These are phyloP conservation scores for Nannoperca obscura DNA, from an alignment of 2,797 vertebrate species.

Conservation along the genomic window DNA sequence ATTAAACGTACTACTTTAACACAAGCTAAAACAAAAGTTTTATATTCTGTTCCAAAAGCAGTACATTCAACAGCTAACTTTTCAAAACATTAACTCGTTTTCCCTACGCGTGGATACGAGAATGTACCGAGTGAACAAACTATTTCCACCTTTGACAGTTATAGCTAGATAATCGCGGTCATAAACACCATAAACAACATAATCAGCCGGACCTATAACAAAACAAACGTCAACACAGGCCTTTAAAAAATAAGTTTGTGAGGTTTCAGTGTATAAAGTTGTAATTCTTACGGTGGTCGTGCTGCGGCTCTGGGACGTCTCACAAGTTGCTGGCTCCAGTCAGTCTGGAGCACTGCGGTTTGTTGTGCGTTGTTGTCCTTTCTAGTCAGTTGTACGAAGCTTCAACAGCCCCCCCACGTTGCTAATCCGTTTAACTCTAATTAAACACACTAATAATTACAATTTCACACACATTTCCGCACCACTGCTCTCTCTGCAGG, in stretches of 20 bases:
- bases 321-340: constrained; percentile 84
- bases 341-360: constrained; percentile 79
- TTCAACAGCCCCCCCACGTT: constrained; percentile 17
- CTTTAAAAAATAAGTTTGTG: background rate
- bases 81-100: background rate
- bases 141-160: constrained; percentile 13
- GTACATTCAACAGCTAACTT: rapidly evolving
- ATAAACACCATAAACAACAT: rapidly evolving
- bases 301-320: constrained; percentile 83
- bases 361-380: constrained; percentile 68
- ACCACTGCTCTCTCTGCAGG: background rate
- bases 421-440: constrained; percentile 42
- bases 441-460: constrained; percentile 21
- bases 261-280: constrained; percentile 30
- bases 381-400: constrained; percentile 53
- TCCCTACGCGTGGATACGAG: background rate
- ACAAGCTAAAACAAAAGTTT: rapidly evolving
- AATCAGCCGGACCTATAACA: too few relatives aligned
- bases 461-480: constrained; percentile 12
- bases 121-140: constrained; percentile 14
- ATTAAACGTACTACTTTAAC: rapidly evolving
- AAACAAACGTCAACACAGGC: rapidly evolving
- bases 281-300: constrained; percentile 72
- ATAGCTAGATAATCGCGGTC: background rate
- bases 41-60: rapidly evolving